Evolutionary conservation across 2,113 vertebrate species (phyloP).

Genomic region (Irena cyanogastra): DNA sequence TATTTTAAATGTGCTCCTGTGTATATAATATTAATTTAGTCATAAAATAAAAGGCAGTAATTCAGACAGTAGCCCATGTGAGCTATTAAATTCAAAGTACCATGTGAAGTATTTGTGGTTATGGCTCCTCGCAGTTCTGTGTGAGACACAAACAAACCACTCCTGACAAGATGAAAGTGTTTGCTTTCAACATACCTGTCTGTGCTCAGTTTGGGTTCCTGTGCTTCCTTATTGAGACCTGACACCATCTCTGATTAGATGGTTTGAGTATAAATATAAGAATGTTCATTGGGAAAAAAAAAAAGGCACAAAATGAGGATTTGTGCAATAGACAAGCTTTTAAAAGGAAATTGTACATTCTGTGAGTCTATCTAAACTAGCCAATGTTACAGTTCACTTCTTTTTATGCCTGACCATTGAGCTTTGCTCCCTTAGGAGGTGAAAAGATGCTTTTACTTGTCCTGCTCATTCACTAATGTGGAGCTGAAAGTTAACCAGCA

Average conservation of each 20-base stretch:
- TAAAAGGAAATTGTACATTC: background rate
- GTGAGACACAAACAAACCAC: slow-evolving; percentile 2
- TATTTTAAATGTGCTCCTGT: slow-evolving; percentile 67
- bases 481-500: background rate
- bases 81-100: slow-evolving; percentile 59
- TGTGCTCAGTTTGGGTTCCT: background rate
- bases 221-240: background rate
- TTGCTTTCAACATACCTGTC: background rate
- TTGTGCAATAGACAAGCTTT: background rate
- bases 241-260: background rate
- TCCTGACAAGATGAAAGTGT: slow-evolving; percentile 12
- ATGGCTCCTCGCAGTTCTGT: background rate
- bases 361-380: background rate
- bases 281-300: background rate
- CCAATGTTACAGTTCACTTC: background rate
- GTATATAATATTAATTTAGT: slow-evolving; percentile 68
- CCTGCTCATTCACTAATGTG: background rate
- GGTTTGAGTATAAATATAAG: background rate
- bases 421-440: background rate
- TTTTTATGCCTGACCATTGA: background rate
- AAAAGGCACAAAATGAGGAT: background rate
- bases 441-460: background rate
- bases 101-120: slow-evolving; percentile 21
- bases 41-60: slow-evolving; percentile 66
- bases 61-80: slow-evolving; percentile 51